Conservation (phyloP, 2,888 invertebrate species). For the Drosophila conformis region DNA sequence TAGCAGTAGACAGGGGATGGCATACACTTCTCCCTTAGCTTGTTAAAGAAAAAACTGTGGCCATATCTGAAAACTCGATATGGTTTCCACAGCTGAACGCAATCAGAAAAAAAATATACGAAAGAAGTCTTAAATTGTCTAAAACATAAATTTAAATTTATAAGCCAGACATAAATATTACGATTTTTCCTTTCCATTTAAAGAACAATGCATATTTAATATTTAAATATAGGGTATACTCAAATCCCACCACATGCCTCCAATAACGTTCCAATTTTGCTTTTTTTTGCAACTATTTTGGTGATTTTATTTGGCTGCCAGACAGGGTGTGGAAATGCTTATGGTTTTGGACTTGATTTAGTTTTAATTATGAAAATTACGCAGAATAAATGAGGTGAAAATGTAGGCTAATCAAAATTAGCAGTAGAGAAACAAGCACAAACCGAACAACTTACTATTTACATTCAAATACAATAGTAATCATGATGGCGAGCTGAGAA, state of each 20-base stretch:
- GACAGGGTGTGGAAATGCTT: slow-evolving; percentile 43
- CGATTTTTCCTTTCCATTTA: neutral
- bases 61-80: neutral
- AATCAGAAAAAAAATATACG: neutral
- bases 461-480: slow-evolving; percentile 11
- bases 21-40: neutral
- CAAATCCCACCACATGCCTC: neutral
- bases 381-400: slow-evolving; percentile 50
- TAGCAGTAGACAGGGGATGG: neutral
- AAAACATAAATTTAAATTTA: neutral
- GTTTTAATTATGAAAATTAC: slow-evolving; percentile 65
- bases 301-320: slow-evolving; percentile 17
- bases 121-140: neutral
- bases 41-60: neutral
- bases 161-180: neutral
- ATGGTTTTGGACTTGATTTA: slow-evolving; percentile 71
- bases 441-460: slow-evolving; percentile 3
- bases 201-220: neutral
- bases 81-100: neutral
- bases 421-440: slow-evolving; percentile 15
- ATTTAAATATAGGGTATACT: slow-evolving; percentile 17
- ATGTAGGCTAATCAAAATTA: slow-evolving; percentile 39
- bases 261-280: neutral
- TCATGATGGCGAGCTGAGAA: slow-evolving; percentile 26
- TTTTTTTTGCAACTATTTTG: slow-evolving; percentile 31